Percentiles rank a stretch among this genome's conserved stretches.
Evolutionary conservation across 1,140 invertebrate species (phyloP).

Genomic region (Solenopsis invicta): DNA sequence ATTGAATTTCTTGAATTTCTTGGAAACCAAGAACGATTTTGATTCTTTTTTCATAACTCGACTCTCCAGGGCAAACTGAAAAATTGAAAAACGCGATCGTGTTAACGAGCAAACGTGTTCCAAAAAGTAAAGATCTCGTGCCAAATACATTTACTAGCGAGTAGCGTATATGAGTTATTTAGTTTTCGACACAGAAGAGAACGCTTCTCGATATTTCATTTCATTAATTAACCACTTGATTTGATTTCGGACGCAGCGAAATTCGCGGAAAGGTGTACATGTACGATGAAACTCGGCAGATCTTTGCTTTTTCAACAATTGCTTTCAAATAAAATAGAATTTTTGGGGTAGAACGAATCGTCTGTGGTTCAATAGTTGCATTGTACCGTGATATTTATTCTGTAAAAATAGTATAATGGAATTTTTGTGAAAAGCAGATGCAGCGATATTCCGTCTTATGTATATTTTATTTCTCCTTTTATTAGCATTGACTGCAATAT

Average conservation of each 20-base stretch:
- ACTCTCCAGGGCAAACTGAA: constrained; percentile 28
- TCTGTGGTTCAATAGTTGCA: constrained; percentile 26
- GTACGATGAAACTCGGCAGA: background rate
- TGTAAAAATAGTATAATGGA: constrained; percentile 5
- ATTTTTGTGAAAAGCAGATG: constrained; percentile 15
- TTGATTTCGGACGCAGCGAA: constrained; percentile 29
- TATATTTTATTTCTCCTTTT: background rate
- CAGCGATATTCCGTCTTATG: background rate
- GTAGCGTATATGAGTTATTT: constrained; percentile 36
- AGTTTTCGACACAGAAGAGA: constrained; percentile 37
- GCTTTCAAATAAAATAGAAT: constrained; percentile 48
- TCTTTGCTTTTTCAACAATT: constrained; percentile 41
- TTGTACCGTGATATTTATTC: constrained; percentile 40
- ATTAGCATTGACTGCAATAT: constrained; percentile 3
- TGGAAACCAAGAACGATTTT: constrained; percentile 15
- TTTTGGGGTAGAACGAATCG: constrained; percentile 10
- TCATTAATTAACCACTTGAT: constrained; percentile 51
- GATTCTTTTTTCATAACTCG: constrained; percentile 6
- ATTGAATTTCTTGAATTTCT: constrained; percentile 28
- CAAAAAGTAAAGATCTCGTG: constrained; percentile 25
- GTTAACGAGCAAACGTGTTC: constrained; percentile 48
- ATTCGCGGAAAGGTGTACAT: background rate
- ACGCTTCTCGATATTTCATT: constrained; percentile 45
- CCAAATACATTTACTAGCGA: constrained; percentile 36
- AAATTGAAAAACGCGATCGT: constrained; percentile 33